Evolutionary conservation across 2,888 invertebrate species (phyloP).

Genomic region (Amphipyra berbera): DNA sequence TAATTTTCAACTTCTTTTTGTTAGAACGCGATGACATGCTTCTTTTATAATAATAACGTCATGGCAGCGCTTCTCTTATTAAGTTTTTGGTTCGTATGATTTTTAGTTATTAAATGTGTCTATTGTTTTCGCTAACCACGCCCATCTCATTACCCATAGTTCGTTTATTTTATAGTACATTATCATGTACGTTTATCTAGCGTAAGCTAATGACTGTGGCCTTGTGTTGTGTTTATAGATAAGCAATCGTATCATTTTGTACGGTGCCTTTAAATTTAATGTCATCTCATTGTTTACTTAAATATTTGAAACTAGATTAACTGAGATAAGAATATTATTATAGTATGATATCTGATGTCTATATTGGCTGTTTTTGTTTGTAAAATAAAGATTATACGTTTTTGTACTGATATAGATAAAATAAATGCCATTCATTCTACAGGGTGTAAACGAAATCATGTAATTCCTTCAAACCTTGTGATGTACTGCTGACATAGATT

Average conservation of each 20-base stretch:
- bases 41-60: no score
- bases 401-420: no score
- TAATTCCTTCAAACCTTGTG: no score
- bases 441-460: no score
- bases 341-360: background rate
- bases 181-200: constrained; percentile 12
- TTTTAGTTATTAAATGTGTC: background rate
- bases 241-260: constrained; percentile 9
- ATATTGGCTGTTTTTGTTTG: no score
- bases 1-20: no score
- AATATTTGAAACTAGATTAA: constrained; percentile 4
- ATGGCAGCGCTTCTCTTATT: no score
- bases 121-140: constrained; percentile 14
- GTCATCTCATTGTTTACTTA: constrained; percentile 25
- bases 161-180: background rate
- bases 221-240: constrained; percentile 34
- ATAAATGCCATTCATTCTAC: no score
- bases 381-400: no score
- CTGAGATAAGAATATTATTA: background rate
- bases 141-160: constrained; percentile 15
- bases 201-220: constrained; percentile 21
- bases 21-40: no score
- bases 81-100: no score
- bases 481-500: no score
- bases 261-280: constrained; percentile 1